These are phyloP conservation scores for Corythoichthys haematopterus DNA, from an alignment of 2,113 vertebrate species.

Conservation along the genomic window DNA sequence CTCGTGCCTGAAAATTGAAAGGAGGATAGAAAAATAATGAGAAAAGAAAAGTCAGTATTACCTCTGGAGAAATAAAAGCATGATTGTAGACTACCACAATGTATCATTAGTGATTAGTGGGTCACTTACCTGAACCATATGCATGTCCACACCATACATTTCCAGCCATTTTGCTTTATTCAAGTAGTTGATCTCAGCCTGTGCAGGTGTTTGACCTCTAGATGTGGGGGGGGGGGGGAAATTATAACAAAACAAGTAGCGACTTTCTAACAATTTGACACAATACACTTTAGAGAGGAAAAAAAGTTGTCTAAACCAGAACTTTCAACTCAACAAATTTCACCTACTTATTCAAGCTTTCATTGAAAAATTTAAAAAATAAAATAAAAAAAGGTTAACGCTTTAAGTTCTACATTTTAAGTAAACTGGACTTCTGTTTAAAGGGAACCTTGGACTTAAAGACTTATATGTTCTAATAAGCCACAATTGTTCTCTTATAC, in stretches of 20 bases:
- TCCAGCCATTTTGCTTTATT: conserved; percentile 99
- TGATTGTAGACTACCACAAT: not conserved
- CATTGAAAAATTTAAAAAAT: no score
- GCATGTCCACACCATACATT: conserved; percentile 99
- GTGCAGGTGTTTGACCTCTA: conserved; percentile 92
- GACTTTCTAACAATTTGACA: not conserved
- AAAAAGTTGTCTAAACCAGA: no score
- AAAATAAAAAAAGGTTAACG: no score
- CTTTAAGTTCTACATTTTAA: no score
- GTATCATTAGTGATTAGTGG: not conserved
- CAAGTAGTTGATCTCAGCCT: conserved; percentile 96
- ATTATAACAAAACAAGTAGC: not conserved
- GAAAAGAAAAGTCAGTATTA: not conserved
- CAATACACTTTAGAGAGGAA: no score
- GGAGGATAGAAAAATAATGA: not conserved
- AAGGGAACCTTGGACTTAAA: no score
- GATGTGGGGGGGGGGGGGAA: conserved; percentile 1
- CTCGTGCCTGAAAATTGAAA: conserved; percentile 78
- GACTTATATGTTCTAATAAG: no score
- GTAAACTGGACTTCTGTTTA: no score
- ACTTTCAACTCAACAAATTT: no score
- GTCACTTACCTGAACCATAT: conserved; percentile 87
- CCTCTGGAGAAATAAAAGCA: not conserved
- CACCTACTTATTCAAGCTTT: no score
- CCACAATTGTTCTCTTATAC: no score